These are phyloP conservation scores for Hypsopygia costalis DNA, from an alignment of 2,888 invertebrate species.

Conservation along the genomic window DNA sequence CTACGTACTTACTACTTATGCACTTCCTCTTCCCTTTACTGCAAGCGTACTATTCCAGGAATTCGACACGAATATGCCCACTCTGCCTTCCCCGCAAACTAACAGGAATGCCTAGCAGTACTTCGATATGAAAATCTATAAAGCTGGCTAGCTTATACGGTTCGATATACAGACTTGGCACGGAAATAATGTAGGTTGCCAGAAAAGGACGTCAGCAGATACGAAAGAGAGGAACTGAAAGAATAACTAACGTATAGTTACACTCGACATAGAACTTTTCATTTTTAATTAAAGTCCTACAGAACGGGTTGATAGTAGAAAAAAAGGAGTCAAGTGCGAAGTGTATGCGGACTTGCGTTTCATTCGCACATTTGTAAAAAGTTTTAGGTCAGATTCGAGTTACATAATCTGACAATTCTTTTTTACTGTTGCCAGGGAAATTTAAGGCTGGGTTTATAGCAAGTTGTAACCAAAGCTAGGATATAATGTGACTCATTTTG, in stretches of 20 bases:
- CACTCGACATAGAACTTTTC: conserved; percentile 45
- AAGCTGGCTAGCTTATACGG: conserved; percentile 54
- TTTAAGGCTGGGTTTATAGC: no score
- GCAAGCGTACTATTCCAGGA: conserved; percentile 3
- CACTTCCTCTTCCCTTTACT: conserved; percentile 45
- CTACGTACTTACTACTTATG: conserved; percentile 48
- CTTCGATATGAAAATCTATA: conserved; percentile 42
- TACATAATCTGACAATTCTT: conserved; percentile 10
- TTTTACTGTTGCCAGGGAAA: conserved; percentile 1
- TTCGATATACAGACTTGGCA: conserved; percentile 66
- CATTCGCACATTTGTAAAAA: conserved; percentile 9
- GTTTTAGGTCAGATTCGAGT: conserved; percentile 11
- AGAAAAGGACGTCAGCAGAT: conserved; percentile 60
- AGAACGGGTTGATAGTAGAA: conserved; percentile 34
- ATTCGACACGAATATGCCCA: conserved; percentile 1
- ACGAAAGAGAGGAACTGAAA: conserved; percentile 52
- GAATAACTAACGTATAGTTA: conserved; percentile 49
- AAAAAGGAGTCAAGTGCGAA: conserved; percentile 28
- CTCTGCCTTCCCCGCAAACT: conserved; percentile 3
- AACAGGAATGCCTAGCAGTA: conserved; percentile 7
- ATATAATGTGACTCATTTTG: no score
- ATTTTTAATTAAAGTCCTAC: conserved; percentile 51
- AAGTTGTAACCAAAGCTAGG: no score
- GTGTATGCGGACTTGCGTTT: conserved; percentile 14
- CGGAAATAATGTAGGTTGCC: conserved; percentile 64